Evolutionary conservation across 1,140 invertebrate species (phyloP).

Genomic region (Pomacea maculata): DNA sequence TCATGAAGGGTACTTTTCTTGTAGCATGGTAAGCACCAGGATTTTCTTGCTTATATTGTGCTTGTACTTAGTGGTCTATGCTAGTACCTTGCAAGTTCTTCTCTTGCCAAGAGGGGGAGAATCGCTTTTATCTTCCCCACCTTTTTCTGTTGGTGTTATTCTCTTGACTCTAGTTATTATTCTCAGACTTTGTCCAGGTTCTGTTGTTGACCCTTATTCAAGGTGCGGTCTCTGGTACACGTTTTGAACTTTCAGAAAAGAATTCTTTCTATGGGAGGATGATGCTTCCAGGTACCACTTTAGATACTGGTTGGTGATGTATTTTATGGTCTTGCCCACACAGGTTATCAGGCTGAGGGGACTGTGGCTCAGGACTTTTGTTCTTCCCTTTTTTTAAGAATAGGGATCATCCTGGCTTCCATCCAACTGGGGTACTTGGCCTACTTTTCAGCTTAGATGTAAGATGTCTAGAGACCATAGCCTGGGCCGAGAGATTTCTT

Average conservation of each 20-base stretch:
- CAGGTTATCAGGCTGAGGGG: too few species aligned
- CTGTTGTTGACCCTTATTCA: not conserved
- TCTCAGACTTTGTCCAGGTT: conserved; percentile 2
- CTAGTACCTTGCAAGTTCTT: not conserved
- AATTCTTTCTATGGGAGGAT: too few species aligned
- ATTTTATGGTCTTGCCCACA: too few species aligned
- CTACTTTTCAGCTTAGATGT: too few species aligned
- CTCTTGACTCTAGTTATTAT: conserved; percentile 2
- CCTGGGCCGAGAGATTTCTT: too few species aligned
- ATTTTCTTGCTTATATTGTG: not conserved
- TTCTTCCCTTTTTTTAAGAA: too few species aligned
- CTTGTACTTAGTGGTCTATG: conserved; percentile 8
- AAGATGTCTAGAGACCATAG: too few species aligned
- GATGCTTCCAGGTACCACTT: too few species aligned
- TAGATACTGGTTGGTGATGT: too few species aligned
- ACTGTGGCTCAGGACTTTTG: too few species aligned
- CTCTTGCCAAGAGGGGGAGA: not conserved
- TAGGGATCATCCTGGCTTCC: too few species aligned
- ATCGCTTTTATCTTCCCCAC: not conserved
- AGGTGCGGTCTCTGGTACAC: conserved; percentile 3
- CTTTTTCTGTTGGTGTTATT: not conserved
- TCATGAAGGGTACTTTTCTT: conserved; percentile 3
- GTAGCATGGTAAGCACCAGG: not conserved
- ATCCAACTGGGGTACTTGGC: too few species aligned
- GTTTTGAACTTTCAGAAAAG: not conserved